Evolutionary conservation across 2,888 invertebrate genomes (phyloP), one percentile per base, ranked within the genome.

Genomic region (Folsomia candida): DNA sequence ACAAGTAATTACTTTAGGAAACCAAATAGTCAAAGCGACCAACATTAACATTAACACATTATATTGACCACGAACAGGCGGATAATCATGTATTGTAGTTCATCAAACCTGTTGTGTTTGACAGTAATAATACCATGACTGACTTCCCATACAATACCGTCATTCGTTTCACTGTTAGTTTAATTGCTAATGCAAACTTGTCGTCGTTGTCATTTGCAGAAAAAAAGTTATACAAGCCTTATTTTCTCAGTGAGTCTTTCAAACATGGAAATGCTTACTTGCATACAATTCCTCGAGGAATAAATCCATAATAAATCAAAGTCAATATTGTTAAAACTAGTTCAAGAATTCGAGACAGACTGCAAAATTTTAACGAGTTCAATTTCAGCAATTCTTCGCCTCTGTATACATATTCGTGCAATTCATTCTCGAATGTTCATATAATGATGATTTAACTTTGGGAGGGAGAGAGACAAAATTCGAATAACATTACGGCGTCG

Each of bases 41-140:
- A 37, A 54, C 20, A 22, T 22, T 54, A 22, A 54, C 54, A 54
- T n/a, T n/a, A n/a, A n/a, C n/a, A n/a, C n/a, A n/a, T 54, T 54
- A 54, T 54, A 37, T 54, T 54, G 54, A 54, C 54, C 54, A 54
- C 54, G 6, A 54, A 54, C 54, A 54, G 54, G 4, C 54, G 22
- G 54, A 54, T 54, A 54, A 54, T n/a, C n/a, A n/a, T n/a, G n/a
- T n/a, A n/a, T n/a, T 54, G 18, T 54, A n/a, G 54, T 54, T 54
- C 20, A 20, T 20, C 54, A 54, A 54, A 54, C 54, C 54, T 20
- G 54, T 37, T 37, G 14, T 37, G 37, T 9, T 37, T n/a, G 37
- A 9, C 14, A 37, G 37, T 37, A n/a, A n/a, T 37, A 14, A 14
- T 37, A 14, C 14, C 37, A 37, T 37, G 37, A 37, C 37, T 37